phyloP scores from a whole-genome alignment of 1,140 invertebrate species.

The Anoplophora glabripennis region DNA sequence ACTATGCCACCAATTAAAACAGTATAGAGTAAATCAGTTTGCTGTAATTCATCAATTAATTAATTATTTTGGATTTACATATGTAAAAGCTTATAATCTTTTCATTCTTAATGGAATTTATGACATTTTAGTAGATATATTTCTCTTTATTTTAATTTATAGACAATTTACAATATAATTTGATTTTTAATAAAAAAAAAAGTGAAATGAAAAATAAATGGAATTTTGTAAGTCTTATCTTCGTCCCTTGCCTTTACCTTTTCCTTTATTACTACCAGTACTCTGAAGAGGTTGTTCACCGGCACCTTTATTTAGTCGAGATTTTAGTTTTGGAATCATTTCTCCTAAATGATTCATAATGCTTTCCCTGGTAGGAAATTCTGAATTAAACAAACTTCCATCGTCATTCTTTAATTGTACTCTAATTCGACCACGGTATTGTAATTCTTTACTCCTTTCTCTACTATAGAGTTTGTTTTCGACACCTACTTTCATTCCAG shows the following conservation, averaged over 20 bases:
- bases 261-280: slow-evolving; percentile 36
- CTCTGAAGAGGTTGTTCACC: slow-evolving; percentile 31
- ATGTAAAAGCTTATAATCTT: too few relatives aligned
- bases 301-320: slow-evolving; percentile 54
- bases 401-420: slow-evolving; percentile 93
- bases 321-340: slow-evolving; percentile 91
- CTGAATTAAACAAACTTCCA: slow-evolving; percentile 69
- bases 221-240: background rate
- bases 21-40: too few relatives aligned
- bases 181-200: too few relatives aligned
- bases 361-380: slow-evolving; percentile 75
- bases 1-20: too few relatives aligned
- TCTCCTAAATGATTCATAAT: slow-evolving; percentile 74
- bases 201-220: too few relatives aligned
- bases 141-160: too few relatives aligned
- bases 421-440: slow-evolving; percentile 81
- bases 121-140: too few relatives aligned
- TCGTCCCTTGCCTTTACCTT: slow-evolving; percentile 42
- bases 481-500: slow-evolving; percentile 81
- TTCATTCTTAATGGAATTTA: too few relatives aligned
- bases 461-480: slow-evolving; percentile 94
- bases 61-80: too few relatives aligned
- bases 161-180: too few relatives aligned
- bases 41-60: too few relatives aligned
- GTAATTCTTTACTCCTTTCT: slow-evolving; percentile 84